Percentiles rank a stretch among this genome's conserved stretches.
Evolutionary conservation across 2,113 vertebrate species (phyloP).

Genomic region (Corythornis vintsioides): DNA sequence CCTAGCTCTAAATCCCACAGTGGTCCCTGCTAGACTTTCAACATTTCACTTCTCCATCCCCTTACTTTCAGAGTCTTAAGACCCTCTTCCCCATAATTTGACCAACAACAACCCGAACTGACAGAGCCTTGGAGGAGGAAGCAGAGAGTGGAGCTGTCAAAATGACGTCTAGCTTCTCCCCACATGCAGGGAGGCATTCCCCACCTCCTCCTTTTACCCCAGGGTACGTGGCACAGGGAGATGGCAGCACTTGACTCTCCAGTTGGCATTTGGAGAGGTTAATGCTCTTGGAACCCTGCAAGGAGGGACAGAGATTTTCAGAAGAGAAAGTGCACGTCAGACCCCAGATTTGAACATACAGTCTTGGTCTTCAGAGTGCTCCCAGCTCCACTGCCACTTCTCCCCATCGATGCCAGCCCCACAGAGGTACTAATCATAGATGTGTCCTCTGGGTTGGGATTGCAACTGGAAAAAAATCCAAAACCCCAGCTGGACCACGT

Average conservation of each 20-base stretch:
- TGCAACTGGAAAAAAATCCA: not conserved
- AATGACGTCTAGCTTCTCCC: rapidly evolving
- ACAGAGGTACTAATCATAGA: not conserved
- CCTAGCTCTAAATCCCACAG: not conserved
- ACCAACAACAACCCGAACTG: too few species aligned
- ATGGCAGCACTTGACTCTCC: conserved; percentile 55
- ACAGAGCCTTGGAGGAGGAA: not conserved
- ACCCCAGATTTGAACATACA: not conserved
- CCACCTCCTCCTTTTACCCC: not conserved
- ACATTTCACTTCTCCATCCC: not conserved
- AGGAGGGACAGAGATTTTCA: not conserved
- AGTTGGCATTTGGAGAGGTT: not conserved
- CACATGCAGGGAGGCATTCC: not conserved
- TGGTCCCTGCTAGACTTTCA: not conserved
- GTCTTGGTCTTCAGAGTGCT: not conserved
- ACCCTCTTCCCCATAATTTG: not conserved
- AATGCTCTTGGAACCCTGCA: conserved; percentile 47
- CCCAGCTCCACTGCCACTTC: not conserved
- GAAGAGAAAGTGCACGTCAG: too few species aligned
- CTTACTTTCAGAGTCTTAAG: not conserved
- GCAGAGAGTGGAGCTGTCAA: not conserved
- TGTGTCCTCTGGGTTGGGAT: not conserved
- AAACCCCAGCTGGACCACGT: too few species aligned
- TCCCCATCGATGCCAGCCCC: not conserved
- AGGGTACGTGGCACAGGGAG: conserved; percentile 64